These are phyloP conservation scores for Poeciliopsis infans DNA, from an alignment of 2,797 vertebrate genomes.

Conservation along the genomic window DNA sequence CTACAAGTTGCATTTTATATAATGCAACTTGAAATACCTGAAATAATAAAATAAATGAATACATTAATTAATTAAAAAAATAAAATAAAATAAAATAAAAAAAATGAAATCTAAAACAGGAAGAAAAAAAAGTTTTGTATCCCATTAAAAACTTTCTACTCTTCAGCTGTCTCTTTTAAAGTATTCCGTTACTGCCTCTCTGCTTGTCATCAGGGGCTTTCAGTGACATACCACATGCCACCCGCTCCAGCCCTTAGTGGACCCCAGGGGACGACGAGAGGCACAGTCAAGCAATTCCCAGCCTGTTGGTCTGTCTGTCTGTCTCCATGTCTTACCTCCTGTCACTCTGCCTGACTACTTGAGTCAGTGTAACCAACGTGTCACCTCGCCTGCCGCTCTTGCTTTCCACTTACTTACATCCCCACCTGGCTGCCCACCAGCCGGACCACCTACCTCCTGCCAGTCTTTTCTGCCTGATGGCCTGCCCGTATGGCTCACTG, in stretches of 20 bases:
- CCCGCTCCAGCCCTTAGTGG: constrained; percentile 38
- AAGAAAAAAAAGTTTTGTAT: background rate
- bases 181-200: constrained; percentile 27
- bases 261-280: constrained; percentile 33
- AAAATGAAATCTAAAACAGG: background rate
- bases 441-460: constrained; percentile 46
- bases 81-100: no score
- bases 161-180: constrained; percentile 33
- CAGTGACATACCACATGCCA: constrained; percentile 42
- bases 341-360: constrained; percentile 50
- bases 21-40: background rate
- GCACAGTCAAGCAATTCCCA: constrained; percentile 50
- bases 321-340: constrained; percentile 40
- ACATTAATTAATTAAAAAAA: background rate
- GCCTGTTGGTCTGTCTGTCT: constrained; percentile 38
- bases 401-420: constrained; percentile 59
- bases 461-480: constrained; percentile 50
- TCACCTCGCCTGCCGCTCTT: constrained; percentile 44
- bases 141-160: background rate
- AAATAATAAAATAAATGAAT: background rate
- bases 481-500: constrained; percentile 34
- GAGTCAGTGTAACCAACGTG: constrained; percentile 33
- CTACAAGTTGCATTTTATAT: background rate
- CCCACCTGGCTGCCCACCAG: constrained; percentile 46
- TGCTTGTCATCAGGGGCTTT: constrained; percentile 39